Base-by-base conservation (phyloP, 2,113 vertebrate genomes). In the Pristiophorus japonicus region DNA sequence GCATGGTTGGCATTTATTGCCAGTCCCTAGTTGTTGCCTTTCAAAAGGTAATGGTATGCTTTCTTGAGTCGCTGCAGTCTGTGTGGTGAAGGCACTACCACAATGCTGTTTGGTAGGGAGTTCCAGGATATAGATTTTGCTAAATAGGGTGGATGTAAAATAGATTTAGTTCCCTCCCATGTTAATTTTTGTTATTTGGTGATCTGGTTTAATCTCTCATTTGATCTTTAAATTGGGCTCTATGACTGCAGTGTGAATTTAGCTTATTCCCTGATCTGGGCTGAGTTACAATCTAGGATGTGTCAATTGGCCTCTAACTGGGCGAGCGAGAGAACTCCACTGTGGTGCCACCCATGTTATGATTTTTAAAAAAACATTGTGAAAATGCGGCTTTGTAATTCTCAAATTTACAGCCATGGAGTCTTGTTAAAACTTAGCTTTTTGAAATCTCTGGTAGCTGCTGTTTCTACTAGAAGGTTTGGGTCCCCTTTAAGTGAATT, bases 361-460 rank as follows among this genome's bases (percentile, higher is more conserved):
- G 85, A 38, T n/a, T n/a, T n/a, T 34, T 14, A 59, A 59, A 30
- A 75, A 34, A 75, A 51, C 51, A 55, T 55, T 59, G 27, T 45
- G 42, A 45, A 81, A 4, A 18, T 34, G 51, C 96, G 96, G 85
- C 96, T 95, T 91, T 96, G 67, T 45, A 96, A 94, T 11, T 97
- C 96, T 97, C 96, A 95, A 96, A 96, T 92, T 96, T 97, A 87
- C 95, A 93, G 95, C 22, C 94, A 87, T 95, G 96, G 96, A 62
- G n/a, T 62, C 96, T 96, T 97, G 95, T 96, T 95, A 96, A 95
- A 20, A 96, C 95, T 96, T 96, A 95, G 96, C 96, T 97, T 96
- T 98, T 97, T 94, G 96, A 95, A 96, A 97, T 97, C 97, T 95
- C 96, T 97, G 97, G 97, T 97, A 97, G 96, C 96, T 97, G 97